These are phyloP conservation scores for Endomychus coccineus DNA, from an alignment of 2,888 invertebrate genomes.

Conservation along the genomic window DNA sequence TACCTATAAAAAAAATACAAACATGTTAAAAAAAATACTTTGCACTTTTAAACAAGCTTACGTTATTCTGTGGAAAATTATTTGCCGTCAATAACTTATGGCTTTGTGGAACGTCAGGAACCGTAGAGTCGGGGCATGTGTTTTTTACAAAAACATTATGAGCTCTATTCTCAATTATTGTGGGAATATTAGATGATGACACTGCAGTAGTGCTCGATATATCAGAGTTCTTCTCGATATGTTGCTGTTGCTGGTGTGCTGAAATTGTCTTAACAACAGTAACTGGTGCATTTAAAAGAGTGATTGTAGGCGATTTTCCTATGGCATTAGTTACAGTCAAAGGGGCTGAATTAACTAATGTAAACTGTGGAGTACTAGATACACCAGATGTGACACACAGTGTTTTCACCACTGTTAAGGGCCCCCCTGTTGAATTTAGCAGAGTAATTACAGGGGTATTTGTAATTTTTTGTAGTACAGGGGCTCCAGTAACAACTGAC, in stretches of 20 bases:
- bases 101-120: constrained; percentile 34
- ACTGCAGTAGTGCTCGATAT: constrained; percentile 7
- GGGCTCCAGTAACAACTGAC: constrained; percentile 19
- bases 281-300: constrained; percentile 39
- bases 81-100: constrained; percentile 40
- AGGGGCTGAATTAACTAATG: constrained; percentile 37
- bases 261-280: constrained; percentile 38
- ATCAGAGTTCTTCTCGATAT: constrained; percentile 15
- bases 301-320: constrained; percentile 37
- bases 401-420: constrained; percentile 40
- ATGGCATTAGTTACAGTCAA: constrained; percentile 34
- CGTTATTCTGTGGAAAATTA: constrained; percentile 38
- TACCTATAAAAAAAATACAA: constrained; percentile 16
- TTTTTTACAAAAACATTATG: constrained; percentile 44
- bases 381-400: constrained; percentile 37
- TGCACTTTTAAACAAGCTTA: constrained; percentile 28
- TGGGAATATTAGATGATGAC: constrained; percentile 20
- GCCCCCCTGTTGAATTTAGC: constrained; percentile 37
- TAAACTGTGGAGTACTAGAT: constrained; percentile 37
- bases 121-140: constrained; percentile 27
- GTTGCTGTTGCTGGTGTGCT: constrained; percentile 18
- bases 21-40: neutral
- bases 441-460: constrained; percentile 41
- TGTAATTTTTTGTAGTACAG: constrained; percentile 32
- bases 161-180: constrained; percentile 32